Conservation (phyloP, 2,113 vertebrate species). For the rabbit (Oryctolagus cuniculus) region DNA sequence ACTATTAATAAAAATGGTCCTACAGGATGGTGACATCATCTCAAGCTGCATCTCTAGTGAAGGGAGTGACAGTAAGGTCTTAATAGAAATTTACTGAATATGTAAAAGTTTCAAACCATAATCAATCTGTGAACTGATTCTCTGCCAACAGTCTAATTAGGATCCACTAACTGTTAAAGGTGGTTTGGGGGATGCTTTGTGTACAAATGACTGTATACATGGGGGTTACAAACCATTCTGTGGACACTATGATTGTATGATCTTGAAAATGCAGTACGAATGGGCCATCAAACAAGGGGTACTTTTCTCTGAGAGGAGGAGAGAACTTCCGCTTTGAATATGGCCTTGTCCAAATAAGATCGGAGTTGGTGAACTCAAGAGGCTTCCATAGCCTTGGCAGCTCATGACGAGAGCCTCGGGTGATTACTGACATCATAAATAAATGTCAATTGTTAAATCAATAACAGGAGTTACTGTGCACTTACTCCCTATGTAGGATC, state of each 20-base stretch:
- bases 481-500: no score
- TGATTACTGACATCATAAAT: no score
- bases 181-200: not conserved
- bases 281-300: no score
- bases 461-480: no score
- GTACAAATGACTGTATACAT: not conserved
- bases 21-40: not conserved
- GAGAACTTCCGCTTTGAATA: no score
- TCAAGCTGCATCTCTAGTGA: not conserved
- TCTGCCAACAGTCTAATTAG: not conserved
- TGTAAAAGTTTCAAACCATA: not conserved
- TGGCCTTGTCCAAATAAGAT: no score
- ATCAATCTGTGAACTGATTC: not conserved
- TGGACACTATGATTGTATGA: not conserved
- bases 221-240: not conserved
- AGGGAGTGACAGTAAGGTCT: not conserved
- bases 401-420: no score
- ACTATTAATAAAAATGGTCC: not conserved
- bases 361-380: no score
- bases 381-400: no score
- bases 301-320: no score
- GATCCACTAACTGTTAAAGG: not conserved
- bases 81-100: not conserved
- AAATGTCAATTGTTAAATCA: no score
- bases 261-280: conserved; percentile 18